Conservation (phyloP, 1,140 invertebrate genomes). For the Schlechtendalia chinensis region DNA sequence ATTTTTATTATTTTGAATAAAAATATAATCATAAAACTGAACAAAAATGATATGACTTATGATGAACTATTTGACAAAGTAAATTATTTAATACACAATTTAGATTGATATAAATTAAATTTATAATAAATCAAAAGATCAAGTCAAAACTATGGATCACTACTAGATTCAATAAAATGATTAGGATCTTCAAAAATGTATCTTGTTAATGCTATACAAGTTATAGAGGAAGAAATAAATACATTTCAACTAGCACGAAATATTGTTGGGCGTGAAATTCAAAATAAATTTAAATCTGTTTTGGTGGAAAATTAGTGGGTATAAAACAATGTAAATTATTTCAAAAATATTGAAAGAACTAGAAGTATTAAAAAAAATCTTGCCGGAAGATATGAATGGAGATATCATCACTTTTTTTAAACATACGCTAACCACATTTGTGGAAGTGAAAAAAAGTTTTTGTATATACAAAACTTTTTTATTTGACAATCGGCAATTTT, state of each 20-base stretch:
- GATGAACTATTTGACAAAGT: too few species aligned
- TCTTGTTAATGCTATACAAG: neutral
- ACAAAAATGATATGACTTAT: neutral
- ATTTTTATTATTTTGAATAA: constrained; percentile 3
- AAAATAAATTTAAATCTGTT: neutral
- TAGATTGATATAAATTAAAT: neutral
- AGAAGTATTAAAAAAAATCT: neutral
- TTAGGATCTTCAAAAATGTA: neutral
- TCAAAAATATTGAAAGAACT: neutral
- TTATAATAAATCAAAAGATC: neutral
- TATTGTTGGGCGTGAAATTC: neutral
- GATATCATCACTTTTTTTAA: neutral
- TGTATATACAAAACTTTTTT: neutral
- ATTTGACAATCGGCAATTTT: neutral
- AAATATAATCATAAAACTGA: neutral
- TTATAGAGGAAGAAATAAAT: neutral
- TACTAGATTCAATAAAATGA: neutral
- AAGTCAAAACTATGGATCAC: neutral
- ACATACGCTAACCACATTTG: neutral
- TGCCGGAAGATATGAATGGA: neutral
- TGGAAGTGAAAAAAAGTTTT: neutral
- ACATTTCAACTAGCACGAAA: neutral
- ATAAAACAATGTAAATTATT: constrained; percentile 4
- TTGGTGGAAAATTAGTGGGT: neutral
- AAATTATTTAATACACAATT: neutral